Conservation (phyloP, 2,888 invertebrate species). For the Parascotia fuliginaria region DNA sequence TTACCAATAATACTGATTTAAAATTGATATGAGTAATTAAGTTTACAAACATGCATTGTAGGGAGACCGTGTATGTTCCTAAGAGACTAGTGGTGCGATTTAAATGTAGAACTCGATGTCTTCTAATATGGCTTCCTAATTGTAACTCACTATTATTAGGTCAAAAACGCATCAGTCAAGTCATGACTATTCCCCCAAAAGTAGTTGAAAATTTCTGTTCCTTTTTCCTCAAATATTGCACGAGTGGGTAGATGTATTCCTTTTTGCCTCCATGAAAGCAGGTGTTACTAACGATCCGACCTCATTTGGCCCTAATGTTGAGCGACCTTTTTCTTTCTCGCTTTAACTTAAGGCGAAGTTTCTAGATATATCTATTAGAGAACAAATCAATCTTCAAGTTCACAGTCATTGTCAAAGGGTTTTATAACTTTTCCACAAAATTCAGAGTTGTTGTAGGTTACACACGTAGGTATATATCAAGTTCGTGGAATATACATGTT, state of each 20-base stretch:
- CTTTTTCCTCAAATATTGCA: slow-evolving; percentile 33
- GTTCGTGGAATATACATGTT: slow-evolving; percentile 10
- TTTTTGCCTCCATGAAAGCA: slow-evolving; percentile 37
- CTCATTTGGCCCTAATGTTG: slow-evolving; percentile 23
- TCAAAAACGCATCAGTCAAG: slow-evolving; percentile 1
- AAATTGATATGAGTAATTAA: background rate
- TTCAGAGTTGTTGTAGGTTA: too few relatives aligned
- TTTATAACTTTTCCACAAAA: too few relatives aligned
- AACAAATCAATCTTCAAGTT: slow-evolving; percentile 22
- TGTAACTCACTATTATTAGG: too few relatives aligned
- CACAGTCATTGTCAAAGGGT: slow-evolving; percentile 22
- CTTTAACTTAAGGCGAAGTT: slow-evolving; percentile 9
- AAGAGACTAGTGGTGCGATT: too few relatives aligned
- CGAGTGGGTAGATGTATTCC: slow-evolving; percentile 16
- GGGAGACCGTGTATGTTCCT: too few relatives aligned
- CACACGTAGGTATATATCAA: background rate
- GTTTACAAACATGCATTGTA: background rate
- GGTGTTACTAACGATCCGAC: slow-evolving; percentile 34
- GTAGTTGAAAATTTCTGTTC: slow-evolving; percentile 15
- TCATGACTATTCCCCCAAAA: too few relatives aligned
- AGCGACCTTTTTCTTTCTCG: slow-evolving; percentile 14
- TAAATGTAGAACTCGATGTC: too few relatives aligned
- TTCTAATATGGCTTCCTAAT: too few relatives aligned
- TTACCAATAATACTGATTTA: background rate
- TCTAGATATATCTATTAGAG: slow-evolving; percentile 14